phyloP scores from a whole-genome alignment of 2,888 invertebrate species.

The Tinea semifulvella region DNA sequence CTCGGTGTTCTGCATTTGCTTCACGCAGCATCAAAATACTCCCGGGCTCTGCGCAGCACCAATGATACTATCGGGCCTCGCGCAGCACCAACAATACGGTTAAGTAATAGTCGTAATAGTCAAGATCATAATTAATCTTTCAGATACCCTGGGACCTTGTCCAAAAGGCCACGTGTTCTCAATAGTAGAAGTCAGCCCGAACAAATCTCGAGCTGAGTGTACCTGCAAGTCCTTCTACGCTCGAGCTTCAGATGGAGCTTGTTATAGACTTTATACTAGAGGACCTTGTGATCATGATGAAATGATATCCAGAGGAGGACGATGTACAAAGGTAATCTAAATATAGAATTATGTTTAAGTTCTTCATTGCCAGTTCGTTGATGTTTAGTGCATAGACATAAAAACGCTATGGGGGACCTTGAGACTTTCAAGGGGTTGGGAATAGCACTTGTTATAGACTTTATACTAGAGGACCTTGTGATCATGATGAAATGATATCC shows the following conservation, averaged over 20 bases:
- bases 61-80: too few species aligned
- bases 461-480: constrained; percentile 83
- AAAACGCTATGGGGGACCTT: too few species aligned
- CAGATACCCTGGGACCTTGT: constrained; percentile 81
- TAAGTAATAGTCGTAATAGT: too few species aligned
- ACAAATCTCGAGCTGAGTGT: constrained; percentile 65
- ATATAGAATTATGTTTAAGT: too few species aligned
- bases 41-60: too few species aligned
- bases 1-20: too few species aligned
- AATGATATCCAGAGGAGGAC: constrained; percentile 74
- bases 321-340: constrained; percentile 68
- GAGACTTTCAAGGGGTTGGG: too few species aligned
- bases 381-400: too few species aligned
- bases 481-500: constrained; percentile 71
- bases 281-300: constrained; percentile 78
- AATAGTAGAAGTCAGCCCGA: constrained; percentile 51
- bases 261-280: constrained; percentile 81
- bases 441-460: constrained; percentile 79
- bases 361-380: too few species aligned
- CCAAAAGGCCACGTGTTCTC: constrained; percentile 75
- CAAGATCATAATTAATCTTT: too few species aligned
- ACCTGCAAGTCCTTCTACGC: constrained; percentile 75
- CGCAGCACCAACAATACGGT: too few species aligned
- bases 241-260: constrained; percentile 65
- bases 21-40: too few species aligned